Percentiles rank a stretch among this genome's conserved stretches.
These are phyloP conservation scores for Thymallus thymallus DNA, from an alignment of 2,113 vertebrate species.

Conservation along the genomic window DNA sequence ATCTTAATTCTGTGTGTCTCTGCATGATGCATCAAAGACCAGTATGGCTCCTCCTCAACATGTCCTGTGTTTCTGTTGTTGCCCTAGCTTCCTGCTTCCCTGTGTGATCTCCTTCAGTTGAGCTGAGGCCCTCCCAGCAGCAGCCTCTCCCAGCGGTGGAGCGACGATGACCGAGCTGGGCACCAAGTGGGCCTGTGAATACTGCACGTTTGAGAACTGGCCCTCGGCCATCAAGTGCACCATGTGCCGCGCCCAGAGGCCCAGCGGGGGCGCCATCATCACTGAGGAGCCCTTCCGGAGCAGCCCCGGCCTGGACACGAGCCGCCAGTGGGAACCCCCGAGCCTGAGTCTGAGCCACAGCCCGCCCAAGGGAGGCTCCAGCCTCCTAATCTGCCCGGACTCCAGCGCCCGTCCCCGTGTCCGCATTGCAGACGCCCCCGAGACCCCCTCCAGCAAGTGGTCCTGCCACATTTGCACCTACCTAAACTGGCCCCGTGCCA, in stretches of 20 bases:
- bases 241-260: slow-evolving; percentile 96
- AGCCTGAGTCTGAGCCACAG: slow-evolving; percentile 79
- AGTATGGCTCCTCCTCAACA: background rate
- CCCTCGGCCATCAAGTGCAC: slow-evolving; percentile 99
- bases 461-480: slow-evolving; percentile 98
- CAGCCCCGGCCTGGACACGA: slow-evolving; percentile 82
- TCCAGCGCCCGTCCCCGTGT: slow-evolving; percentile 94
- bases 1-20: too few species aligned
- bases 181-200: slow-evolving; percentile 98
- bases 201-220: slow-evolving; percentile 99
- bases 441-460: slow-evolving; percentile 91
- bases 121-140: slow-evolving; percentile 62
- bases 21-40: too few species aligned
- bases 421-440: slow-evolving; percentile 82
- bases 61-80: slow-evolving; percentile 39
- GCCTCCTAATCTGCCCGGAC: slow-evolving; percentile 94
- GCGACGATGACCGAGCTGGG: slow-evolving; percentile 96
- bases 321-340: slow-evolving; percentile 84
- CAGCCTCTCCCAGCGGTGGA: slow-evolving; percentile 60
- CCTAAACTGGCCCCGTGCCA: slow-evolving; percentile 97
- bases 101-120: slow-evolving; percentile 68
- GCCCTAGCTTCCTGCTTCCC: slow-evolving; percentile 72
- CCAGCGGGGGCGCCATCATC: slow-evolving; percentile 90
- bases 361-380: slow-evolving; percentile 84
- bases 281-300: slow-evolving; percentile 95